Evolutionary conservation across 1,140 invertebrate species (phyloP).

Genomic region (Drosophila orena): DNA sequence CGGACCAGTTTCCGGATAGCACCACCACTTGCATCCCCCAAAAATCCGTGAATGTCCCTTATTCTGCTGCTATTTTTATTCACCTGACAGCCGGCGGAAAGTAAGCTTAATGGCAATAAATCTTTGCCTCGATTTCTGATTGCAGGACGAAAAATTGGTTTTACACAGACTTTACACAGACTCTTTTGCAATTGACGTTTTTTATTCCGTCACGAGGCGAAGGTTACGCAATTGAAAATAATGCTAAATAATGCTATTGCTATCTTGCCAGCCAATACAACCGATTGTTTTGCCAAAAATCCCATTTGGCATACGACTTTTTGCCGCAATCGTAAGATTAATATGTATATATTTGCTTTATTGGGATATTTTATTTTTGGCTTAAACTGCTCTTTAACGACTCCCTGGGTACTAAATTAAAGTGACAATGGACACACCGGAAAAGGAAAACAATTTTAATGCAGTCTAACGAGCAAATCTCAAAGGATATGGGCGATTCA

Average conservation of each 20-base stretch:
- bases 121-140: conserved; percentile 25
- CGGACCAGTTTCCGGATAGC: conserved; percentile 33
- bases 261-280: not conserved
- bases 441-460: conserved; percentile 29
- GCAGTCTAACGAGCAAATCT: conserved; percentile 37
- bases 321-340: conserved; percentile 18
- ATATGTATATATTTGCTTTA: conserved; percentile 19
- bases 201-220: not conserved
- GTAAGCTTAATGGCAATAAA: conserved; percentile 51
- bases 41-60: conserved; percentile 10
- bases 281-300: conserved; percentile 1
- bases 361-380: conserved; percentile 11
- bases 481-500: conserved; percentile 30
- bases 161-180: conserved; percentile 28
- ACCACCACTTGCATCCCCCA: not conserved
- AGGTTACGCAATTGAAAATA: not conserved
- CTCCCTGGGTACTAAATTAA: conserved; percentile 58
- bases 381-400: conserved; percentile 73
- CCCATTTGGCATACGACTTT: not conserved
- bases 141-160: conserved; percentile 39
- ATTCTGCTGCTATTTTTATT: conserved; percentile 19
- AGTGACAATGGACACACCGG: conserved; percentile 10
- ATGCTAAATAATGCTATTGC: too few relatives aligned
- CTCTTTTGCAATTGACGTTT: conserved; percentile 30
- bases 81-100: conserved; percentile 49